These are phyloP conservation scores for Pristionchus maxplancki DNA, from an alignment of 2,888 invertebrate genomes.

Conservation along the genomic window DNA sequence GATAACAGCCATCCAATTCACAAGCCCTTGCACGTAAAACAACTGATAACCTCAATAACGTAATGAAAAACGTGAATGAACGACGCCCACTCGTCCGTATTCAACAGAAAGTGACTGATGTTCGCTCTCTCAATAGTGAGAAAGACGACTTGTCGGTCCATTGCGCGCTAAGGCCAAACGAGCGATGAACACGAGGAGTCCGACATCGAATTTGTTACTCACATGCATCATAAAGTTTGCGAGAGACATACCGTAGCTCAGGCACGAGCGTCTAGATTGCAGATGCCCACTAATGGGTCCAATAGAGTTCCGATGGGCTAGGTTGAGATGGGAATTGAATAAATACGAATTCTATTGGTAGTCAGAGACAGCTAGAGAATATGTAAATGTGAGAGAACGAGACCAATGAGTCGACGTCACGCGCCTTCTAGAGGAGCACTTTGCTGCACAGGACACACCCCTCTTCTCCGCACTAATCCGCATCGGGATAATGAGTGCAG, in stretches of 20 bases:
- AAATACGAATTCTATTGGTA: too few species aligned
- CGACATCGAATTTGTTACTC: not conserved
- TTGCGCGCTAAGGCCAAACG: conserved; percentile 5
- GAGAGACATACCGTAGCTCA: not conserved
- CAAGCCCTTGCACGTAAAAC: not conserved
- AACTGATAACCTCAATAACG: not conserved
- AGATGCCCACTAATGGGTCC: not conserved
- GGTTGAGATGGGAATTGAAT: too few species aligned
- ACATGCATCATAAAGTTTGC: not conserved
- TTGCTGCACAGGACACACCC: not conserved
- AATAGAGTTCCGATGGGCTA: not conserved
- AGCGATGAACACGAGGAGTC: conserved; percentile 11
- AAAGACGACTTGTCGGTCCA: conserved; percentile 1
- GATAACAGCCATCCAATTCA: not conserved
- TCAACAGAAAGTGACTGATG: not conserved
- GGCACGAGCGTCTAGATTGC: not conserved
- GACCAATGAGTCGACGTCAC: not conserved
- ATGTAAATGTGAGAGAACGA: not conserved
- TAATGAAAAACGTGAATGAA: too few species aligned
- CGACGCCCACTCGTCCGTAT: not conserved
- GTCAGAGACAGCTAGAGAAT: not conserved
- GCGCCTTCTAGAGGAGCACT: not conserved
- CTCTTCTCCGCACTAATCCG: not conserved
- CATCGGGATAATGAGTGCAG: conserved; percentile 21
- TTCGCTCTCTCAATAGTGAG: not conserved